These are phyloP conservation scores for Parazoanthus swiftii DNA, from an alignment of 92 coral and sea anemone genomes.

Conservation along the genomic window DNA sequence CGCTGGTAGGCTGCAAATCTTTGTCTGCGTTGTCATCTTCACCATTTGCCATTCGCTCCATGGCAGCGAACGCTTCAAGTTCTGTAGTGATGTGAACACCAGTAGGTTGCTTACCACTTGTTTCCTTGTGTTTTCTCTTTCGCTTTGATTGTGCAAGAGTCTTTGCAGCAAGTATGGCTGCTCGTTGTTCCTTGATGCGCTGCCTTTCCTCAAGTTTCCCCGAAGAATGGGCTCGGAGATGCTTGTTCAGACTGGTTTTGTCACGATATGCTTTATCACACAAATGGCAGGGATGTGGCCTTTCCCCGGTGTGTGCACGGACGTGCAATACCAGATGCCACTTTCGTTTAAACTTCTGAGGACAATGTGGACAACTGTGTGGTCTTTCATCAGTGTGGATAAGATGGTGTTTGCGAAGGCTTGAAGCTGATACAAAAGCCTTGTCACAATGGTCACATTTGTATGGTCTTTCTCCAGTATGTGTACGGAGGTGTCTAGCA, in stretches of 20 bases:
- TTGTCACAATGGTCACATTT: constrained; percentile 35
- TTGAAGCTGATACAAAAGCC: constrained; percentile 17
- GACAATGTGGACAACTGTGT: constrained; percentile 23
- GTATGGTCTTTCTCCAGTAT: constrained; percentile 40
- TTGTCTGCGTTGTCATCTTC: not conserved
- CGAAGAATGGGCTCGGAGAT: constrained; percentile 23
- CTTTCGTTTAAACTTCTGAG: constrained; percentile 6
- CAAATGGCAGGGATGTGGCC: constrained; percentile 26
- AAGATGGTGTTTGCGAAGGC: constrained; percentile 38
- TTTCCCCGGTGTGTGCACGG: constrained; percentile 37
- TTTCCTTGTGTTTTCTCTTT: constrained; percentile 2
- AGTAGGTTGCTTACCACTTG: not conserved
- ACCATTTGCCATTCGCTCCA: not conserved
- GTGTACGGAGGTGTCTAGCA: constrained; percentile 34
- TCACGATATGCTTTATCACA: constrained; percentile 34
- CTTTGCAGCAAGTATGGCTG: constrained; percentile 24
- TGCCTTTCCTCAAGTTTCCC: constrained; percentile 36
- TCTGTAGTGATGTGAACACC: not conserved
- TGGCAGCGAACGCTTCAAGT: not conserved
- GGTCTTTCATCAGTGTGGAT: constrained; percentile 36
- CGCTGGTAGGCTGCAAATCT: not conserved
- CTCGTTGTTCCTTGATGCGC: constrained; percentile 34
- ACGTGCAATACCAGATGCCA: constrained; percentile 27
- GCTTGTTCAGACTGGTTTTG: constrained; percentile 28
- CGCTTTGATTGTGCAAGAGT: constrained; percentile 17